These are phyloP conservation scores for Pseudorectes ferrugineus DNA, from an alignment of 2,113 vertebrate genomes.

Conservation along the genomic window DNA sequence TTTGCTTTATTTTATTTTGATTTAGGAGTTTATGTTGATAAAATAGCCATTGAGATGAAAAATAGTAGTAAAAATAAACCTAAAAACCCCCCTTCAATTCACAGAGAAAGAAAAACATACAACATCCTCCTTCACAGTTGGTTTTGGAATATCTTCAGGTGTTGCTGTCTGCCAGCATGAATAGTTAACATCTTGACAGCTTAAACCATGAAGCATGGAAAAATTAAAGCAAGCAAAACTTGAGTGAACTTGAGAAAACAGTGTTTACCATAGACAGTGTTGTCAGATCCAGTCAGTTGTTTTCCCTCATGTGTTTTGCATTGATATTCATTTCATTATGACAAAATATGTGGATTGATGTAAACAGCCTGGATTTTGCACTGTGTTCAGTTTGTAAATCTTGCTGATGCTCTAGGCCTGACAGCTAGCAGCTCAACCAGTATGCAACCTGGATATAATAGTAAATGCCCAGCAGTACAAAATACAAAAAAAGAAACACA, in stretches of 20 bases:
- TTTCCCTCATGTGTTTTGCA: neutral
- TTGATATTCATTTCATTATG: neutral
- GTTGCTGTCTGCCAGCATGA: neutral
- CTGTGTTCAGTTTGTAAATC: neutral
- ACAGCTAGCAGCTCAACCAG: neutral
- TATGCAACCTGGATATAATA: neutral
- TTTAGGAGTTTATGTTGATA: neutral
- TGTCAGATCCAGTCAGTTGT: neutral
- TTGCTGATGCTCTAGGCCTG: neutral
- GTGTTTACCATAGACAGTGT: neutral
- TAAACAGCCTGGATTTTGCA: neutral
- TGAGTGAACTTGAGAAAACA: neutral
- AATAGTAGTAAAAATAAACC: neutral
- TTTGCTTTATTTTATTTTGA: neutral
- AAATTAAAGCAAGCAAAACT: neutral
- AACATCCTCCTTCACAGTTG: neutral
- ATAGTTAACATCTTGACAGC: neutral
- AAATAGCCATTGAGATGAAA: neutral
- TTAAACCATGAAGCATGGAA: neutral
- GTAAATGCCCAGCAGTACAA: neutral
- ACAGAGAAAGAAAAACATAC: neutral
- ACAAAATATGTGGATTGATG: neutral
- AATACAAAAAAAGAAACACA: neutral
- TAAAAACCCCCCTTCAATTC: fast-evolving
- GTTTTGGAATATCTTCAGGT: neutral